Evolutionary conservation across 2,113 vertebrate genomes (phyloP).

Genomic region (Daboia siamensis): DNA sequence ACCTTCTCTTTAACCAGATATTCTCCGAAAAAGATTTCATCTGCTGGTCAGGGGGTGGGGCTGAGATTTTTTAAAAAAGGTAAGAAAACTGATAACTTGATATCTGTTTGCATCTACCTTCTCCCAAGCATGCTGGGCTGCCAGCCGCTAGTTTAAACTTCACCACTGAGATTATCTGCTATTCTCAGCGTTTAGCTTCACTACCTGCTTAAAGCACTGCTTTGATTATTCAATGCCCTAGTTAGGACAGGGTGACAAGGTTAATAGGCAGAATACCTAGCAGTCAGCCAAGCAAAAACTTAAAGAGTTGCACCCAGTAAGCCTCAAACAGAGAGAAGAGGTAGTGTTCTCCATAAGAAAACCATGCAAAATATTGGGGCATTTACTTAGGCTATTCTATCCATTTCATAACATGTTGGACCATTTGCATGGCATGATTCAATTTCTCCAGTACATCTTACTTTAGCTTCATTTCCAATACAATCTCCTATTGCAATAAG

Average conservation of each 20-base stretch:
- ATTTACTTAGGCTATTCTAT: conserved; percentile 63
- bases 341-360: conserved; percentile 58
- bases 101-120: conserved; percentile 66
- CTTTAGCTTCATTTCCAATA: not conserved
- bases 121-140: conserved; percentile 60
- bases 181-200: conserved; percentile 71
- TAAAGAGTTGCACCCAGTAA: conserved; percentile 84
- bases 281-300: conserved; percentile 86
- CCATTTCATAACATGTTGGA: conserved; percentile 69
- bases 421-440: conserved; percentile 46
- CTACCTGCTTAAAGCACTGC: conserved; percentile 84
- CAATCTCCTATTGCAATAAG: not conserved
- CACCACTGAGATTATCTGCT: conserved; percentile 62
- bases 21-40: conserved; percentile 44
- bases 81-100: conserved; percentile 25
- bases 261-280: conserved; percentile 95
- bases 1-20: not conserved
- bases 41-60: not conserved
- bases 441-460: not conserved
- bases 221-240: conserved; percentile 90
- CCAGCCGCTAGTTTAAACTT: conserved; percentile 66
- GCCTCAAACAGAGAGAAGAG: conserved; percentile 70
- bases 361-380: conserved; percentile 33
- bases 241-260: conserved; percentile 92
- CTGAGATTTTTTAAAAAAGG: not conserved